Evolutionary conservation across 2,113 vertebrate genomes (phyloP).

Genomic region (Chaetodon auriga): DNA sequence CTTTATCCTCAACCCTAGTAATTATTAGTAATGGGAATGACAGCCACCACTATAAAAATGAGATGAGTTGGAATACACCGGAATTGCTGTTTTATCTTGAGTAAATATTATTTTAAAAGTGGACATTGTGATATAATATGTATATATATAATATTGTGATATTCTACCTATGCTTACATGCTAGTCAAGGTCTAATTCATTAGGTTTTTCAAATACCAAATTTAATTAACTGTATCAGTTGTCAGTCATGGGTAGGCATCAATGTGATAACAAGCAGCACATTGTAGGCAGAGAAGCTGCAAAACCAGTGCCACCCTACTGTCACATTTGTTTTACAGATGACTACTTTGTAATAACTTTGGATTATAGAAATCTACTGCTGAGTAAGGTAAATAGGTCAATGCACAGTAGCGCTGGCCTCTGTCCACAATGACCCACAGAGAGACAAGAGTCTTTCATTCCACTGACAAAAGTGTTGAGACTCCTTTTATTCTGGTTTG

Average conservation of each 20-base stretch:
- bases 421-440: conserved; percentile 75
- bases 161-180: neutral
- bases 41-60: no score
- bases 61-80: no score
- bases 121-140: no score
- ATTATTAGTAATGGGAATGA: neutral
- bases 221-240: neutral
- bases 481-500: conserved; percentile 78
- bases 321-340: conserved; percentile 41
- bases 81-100: neutral
- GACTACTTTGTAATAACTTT: conserved; percentile 39
- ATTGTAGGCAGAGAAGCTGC: neutral
- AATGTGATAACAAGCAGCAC: no score
- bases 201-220: neutral
- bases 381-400: conserved; percentile 75
- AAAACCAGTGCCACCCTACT: conserved; percentile 7
- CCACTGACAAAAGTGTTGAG: conserved; percentile 80
- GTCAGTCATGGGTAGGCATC: neutral
- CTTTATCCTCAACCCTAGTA: no score
- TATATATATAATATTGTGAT: no score
- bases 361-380: conserved; percentile 59
- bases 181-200: neutral
- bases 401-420: conserved; percentile 64
- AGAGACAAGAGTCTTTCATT: conserved; percentile 82
- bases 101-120: neutral